A percentile compares a stretch with the other conserved stretches of the same genome.
These are phyloP conservation scores for Drosophila diplacantha DNA, from an alignment of 2,888 invertebrate genomes.

Conservation along the genomic window DNA sequence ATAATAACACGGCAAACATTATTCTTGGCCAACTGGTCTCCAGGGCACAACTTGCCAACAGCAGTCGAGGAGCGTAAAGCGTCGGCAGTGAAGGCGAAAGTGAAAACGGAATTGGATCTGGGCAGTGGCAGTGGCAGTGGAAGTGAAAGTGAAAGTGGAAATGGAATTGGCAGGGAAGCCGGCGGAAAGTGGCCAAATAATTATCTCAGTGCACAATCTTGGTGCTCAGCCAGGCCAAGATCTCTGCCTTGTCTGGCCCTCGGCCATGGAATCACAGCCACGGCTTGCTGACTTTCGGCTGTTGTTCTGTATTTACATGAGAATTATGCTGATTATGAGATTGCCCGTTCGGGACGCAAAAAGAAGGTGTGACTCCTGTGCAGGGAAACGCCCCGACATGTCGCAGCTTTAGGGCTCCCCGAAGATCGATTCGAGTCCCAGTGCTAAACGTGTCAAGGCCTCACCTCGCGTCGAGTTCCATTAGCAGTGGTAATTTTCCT, in stretches of 20 bases:
- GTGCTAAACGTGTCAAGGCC: conserved; percentile 37
- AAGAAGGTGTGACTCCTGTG: conserved; percentile 42
- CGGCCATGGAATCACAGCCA: conserved; percentile 60
- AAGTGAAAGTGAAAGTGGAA: conserved; percentile 9
- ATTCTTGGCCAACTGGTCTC: conserved; percentile 65
- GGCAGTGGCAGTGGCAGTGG: conserved; percentile 18
- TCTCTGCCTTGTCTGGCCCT: conserved; percentile 47
- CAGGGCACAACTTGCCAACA: conserved; percentile 70
- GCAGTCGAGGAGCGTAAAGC: conserved; percentile 61
- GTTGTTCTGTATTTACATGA: conserved; percentile 54
- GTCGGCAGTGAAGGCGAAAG: conserved; percentile 57
- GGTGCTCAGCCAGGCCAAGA: conserved; percentile 39
- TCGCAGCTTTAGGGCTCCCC: conserved; percentile 37
- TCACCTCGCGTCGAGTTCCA: conserved; percentile 17
- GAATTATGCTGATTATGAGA: conserved; percentile 71
- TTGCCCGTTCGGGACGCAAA: conserved; percentile 45
- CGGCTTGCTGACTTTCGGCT: conserved; percentile 23
- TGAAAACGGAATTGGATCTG: conserved; percentile 45
- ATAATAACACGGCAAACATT: conserved; percentile 63
- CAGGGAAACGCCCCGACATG: conserved; percentile 22
- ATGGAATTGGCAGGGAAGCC: conserved; percentile 27
- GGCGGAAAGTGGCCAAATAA: conserved; percentile 57
- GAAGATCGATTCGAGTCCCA: conserved; percentile 31
- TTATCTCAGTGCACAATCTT: conserved; percentile 67
- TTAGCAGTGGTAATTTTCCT: conserved; percentile 37